Evolutionary conservation across 2,888 invertebrate species (phyloP), one percentile per base, ranked within the genome.

Genomic region (Aphidoletes aphidimyza): DNA sequence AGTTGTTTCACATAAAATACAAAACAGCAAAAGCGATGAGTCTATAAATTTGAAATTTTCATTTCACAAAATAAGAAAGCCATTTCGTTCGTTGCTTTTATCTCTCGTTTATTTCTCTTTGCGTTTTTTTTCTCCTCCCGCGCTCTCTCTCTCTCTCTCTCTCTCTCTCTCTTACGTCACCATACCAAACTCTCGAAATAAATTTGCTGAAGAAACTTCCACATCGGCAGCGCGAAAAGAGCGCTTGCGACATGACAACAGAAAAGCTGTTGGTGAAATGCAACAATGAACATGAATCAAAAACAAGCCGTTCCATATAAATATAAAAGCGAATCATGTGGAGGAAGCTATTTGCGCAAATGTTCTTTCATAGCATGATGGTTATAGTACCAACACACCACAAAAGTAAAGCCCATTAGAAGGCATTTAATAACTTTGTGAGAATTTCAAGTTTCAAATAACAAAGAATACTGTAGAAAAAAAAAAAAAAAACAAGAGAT

Each of bases 391-490:
- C 69, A 69, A 5, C 14, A 30, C 9, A 54, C n/a, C n/a, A n/a
- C 30, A 69, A 69, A 69, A 69, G 69, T 30, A 69, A 69, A 69
- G 69, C 69, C 69, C 69, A 69, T 69, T 69, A 69, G 69, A 69
- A 69, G 17, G 69, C 30, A 69, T 69, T 69, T 69, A 69, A 69
- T 69, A 69, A 69, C 69, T 69, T 69, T 30, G 69, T 69, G 26
- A 69, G 8, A 69, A 69, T 69, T 69, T 69, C 30, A 69, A 69
- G 69, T 69, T 30, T 30, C n/a, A 14, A 42, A 14, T 0, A 30
- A 2, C 2, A 69, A 30, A 30, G 17, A 69, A 54, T 47, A 19
- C 9, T 39, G 39, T 39, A 11, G 39, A 39, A 39, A 5, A 5
- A 5, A 39, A 39, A 11, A 39, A 8, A 39, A 39, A 39, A 39